Base-by-base conservation (phyloP, 2,888 invertebrate species). In the Oscheius sp. region DNA sequence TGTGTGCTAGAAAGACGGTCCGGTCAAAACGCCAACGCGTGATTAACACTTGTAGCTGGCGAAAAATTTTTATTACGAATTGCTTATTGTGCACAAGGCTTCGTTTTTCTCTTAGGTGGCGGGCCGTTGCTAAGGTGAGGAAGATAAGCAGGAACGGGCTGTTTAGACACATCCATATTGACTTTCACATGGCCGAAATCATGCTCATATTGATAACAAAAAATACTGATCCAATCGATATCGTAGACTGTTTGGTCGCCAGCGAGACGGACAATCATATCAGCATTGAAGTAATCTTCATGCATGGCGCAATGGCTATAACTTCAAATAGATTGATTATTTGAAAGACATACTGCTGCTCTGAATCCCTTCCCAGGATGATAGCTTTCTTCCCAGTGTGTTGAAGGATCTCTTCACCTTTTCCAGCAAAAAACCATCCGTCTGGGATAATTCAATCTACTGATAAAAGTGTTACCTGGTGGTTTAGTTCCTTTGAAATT, bases 181-280 rank as follows among this genome's bases (percentile, higher is more conserved):
- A 81, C 57, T 28, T 67, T 67, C 44, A 83, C 59, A 54, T 83
- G 82, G 5, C 84, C 84, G 62, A 84, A 84, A 68, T 84, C 80
- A 41, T 76, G 76, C 2, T 71, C 74, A 33, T 74, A 77, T 22
- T 71, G 74, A 64, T 73, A 77, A 44, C 77, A 78, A 45, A 78
- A 81, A 6, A 84, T 74, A 24, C 77, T 74, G 22, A 84, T 65
- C 69, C 80, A 84, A 44, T 80, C 77, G 20, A 83, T 76, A 51
- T 80, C 77, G 65, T 82, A 82, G 41, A 84, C 68, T 6, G 80
- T 80, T 61, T 80, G 80, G 20, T 68, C 70, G 0, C 68, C 72
- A 33, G 72, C 68, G 32, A 84, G 73, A 2, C 78, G 73, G 1
- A 80, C 73, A 6, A 73, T 70, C 50, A 84, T 56, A 6, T 80